Base-by-base conservation (phyloP, 2,113 vertebrate genomes). In the Gymnarchus niloticus region DNA sequence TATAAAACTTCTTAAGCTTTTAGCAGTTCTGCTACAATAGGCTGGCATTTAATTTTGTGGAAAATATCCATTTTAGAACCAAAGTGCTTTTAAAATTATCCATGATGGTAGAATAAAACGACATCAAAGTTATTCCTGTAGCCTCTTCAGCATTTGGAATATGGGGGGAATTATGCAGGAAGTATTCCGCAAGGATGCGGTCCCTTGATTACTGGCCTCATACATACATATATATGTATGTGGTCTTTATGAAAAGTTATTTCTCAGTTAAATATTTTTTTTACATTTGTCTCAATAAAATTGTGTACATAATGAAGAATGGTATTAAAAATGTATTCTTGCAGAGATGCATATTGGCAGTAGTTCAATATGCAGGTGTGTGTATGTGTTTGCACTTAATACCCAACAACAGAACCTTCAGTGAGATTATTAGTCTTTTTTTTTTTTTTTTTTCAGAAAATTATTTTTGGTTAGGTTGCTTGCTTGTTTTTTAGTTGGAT, bases 1-100 rank as follows among this genome's bases (percentile, higher is more conserved):
- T 90, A 88, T 88, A 87, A 91, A 88, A 90, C 84, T 85, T 87
- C 83, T 83, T 84, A 87, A 85, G 83, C 90, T 91, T 48, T 86
- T 83, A 91, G 88, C 88, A 76, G 83, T 54, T 54, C n/a, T 81
- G 80, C 56, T 56, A 56, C 80, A 54, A 82, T 82, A 82, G 80
- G 12, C n/a, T 54, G 80, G 51, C 80, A 82, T 82, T 82, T 82
- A 82, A 82, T 82, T 82, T 82, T 82, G 51, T 37, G 80, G 80
- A 82, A 82, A 82, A 82, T 48, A 82, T 82, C 49, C 80, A 82
- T 82, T 82, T 82, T 52, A 56, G 51, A 82, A 56, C 51, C 51
- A 54, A 82, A 37, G 48, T 49, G 80, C 80, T 82, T 82, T 82
- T 19, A n/a, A 82, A 54, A 37, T 54, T 48, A 82, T 82, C 80